These are phyloP conservation scores for Alca torda DNA, from an alignment of 2,797 vertebrate genomes.

Conservation along the genomic window DNA sequence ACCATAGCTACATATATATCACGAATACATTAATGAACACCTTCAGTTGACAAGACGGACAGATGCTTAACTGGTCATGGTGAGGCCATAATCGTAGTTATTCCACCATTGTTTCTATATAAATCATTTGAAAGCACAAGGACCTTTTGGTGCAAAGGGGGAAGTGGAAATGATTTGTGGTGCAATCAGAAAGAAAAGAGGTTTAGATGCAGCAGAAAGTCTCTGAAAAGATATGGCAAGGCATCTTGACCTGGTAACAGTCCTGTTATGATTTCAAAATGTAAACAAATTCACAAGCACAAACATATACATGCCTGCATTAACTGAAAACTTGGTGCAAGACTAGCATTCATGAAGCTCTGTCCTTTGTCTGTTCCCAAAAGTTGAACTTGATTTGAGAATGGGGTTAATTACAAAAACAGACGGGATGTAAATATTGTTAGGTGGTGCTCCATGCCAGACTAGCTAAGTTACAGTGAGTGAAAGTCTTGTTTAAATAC, in stretches of 20 bases:
- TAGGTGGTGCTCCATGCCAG: not conserved
- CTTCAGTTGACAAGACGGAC: too few species aligned
- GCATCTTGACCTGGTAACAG: not conserved
- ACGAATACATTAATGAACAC: too few species aligned
- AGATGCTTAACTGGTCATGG: too few species aligned
- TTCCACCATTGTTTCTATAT: not conserved
- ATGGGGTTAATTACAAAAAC: not conserved
- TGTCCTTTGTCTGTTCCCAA: not conserved
- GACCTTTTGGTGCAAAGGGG: not conserved
- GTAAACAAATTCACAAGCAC: not conserved
- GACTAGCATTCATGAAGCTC: not conserved
- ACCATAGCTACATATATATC: too few species aligned
- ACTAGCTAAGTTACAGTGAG: not conserved
- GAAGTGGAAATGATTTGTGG: not conserved
- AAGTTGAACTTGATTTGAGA: not conserved
- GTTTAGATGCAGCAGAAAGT: not conserved
- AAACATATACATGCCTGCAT: not conserved
- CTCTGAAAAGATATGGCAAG: not conserved
- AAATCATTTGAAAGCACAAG: not conserved
- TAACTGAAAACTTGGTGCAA: not conserved
- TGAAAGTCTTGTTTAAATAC: not conserved
- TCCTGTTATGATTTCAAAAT: not conserved
- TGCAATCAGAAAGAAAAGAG: not conserved
- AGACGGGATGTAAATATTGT: not conserved
- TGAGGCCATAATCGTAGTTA: not conserved